Percentiles rank a stretch among this genome's conserved stretches.
Conservation (phyloP, 1,140 invertebrate species). For the Penaeus indicus region DNA sequence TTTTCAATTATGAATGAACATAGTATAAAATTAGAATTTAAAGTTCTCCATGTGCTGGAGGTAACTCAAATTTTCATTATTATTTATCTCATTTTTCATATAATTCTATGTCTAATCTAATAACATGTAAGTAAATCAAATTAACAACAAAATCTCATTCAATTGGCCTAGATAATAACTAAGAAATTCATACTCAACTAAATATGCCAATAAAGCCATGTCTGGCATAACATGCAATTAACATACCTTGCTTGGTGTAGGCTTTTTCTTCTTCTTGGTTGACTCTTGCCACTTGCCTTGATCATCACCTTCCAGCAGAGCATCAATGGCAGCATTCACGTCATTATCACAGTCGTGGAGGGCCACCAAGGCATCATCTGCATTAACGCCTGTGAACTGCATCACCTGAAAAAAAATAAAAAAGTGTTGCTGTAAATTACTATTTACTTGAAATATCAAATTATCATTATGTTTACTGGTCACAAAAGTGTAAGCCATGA, state of each 20-base stretch:
- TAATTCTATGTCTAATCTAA: too few relatives aligned
- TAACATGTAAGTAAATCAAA: too few relatives aligned
- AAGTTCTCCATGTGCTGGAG: too few relatives aligned
- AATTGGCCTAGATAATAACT: too few relatives aligned
- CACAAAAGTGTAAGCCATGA: background rate
- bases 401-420: constrained; percentile 47
- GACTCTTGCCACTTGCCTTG: constrained; percentile 63
- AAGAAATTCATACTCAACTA: too few relatives aligned
- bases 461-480: too few relatives aligned
- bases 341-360: constrained; percentile 65
- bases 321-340: constrained; percentile 61
- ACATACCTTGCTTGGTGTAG: constrained; percentile 54
- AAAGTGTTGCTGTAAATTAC: background rate
- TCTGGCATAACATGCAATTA: background rate
- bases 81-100: too few relatives aligned
- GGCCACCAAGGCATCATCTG: constrained; percentile 64
- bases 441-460: background rate
- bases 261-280: constrained; percentile 65
- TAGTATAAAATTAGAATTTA: too few relatives aligned
- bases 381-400: constrained; percentile 61
- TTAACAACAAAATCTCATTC: too few relatives aligned
- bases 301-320: constrained; percentile 62
- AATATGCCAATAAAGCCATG: background rate
- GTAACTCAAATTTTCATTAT: too few relatives aligned
- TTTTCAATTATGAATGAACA: too few relatives aligned